Evolutionary conservation across 2,113 vertebrate genomes (phyloP), one percentile per base, ranked within the genome.

Genomic region (Lanius collurio): DNA sequence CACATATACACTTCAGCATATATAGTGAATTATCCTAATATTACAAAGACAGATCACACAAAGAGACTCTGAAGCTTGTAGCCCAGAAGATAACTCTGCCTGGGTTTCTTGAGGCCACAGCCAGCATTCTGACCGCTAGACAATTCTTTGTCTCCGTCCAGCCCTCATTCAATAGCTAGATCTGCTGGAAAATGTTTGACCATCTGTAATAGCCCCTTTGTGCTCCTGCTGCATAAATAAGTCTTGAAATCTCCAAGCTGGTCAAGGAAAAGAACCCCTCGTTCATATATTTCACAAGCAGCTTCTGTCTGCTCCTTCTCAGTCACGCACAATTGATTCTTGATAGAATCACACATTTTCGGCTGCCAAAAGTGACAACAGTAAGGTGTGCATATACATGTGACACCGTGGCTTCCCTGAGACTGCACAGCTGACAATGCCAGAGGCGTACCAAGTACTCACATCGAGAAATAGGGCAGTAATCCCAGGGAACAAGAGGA

Each of bases 391-490:
- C n/a, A 39, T 4, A 31, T 0, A 1, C 46, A 21, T 64, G 42
- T 78, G 83, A 60, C 77, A 84, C 41, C 46, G 9, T 6, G 30
- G 60, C n/a, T 67, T 69, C 79, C 24, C 42, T 60, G 41, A 94
- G 22, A 30, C 50, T 76, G 60, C 71, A 68, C 46, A 93, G 84
- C 53, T 80, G 68, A 74, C 83, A 90, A 6, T 19, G 90, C 93
- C 74, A 47, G 83, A 79, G 28, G 74, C 59, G 18, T 24, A 27
- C 23, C 28, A 37, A 94, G 50, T 96, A 98, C 99, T 99, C 97
- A 99, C 99, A 99, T 96, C 98, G 98, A 84, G 98, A 99, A 92
- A 99, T 97, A 74, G 97, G 97, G 85, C 99, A 99, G 95, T 99
- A 99, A 97, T 99, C 99, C 99, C 99, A 99, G 63, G 98, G 98